Conservation (phyloP, 2,888 invertebrate genomes). For the Lacanobia oleracea region DNA sequence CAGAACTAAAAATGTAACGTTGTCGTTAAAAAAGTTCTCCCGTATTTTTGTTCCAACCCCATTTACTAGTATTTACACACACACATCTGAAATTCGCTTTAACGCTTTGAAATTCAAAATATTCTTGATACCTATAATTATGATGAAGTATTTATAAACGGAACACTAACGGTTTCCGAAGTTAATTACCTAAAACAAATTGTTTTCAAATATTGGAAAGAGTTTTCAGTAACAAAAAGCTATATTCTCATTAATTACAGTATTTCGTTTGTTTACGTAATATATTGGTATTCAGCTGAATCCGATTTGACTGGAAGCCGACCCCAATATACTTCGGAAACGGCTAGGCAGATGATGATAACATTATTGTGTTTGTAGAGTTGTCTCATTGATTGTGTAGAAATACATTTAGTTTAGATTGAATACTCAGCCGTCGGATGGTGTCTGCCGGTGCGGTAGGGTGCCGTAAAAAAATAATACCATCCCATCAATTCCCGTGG, state of each 20-base stretch:
- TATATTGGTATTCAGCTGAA: too few relatives aligned
- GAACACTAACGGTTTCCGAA: not conserved
- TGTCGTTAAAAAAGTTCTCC: not conserved
- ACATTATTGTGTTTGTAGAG: not conserved
- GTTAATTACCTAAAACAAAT: not conserved
- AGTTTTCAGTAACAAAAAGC: not conserved
- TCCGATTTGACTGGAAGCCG: too few relatives aligned
- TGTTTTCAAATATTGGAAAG: slow-evolving; percentile 6
- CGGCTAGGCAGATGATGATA: too few relatives aligned
- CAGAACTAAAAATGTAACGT: not conserved
- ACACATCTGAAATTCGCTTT: slow-evolving; percentile 59
- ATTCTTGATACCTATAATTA: not conserved
- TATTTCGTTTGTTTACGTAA: not conserved
- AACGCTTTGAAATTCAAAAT: slow-evolving; percentile 52
- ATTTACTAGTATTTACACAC: slow-evolving; percentile 63
- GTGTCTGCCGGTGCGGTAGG: too few relatives aligned
- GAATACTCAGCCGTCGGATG: too few relatives aligned
- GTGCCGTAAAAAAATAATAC: too few relatives aligned
- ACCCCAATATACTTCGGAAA: too few relatives aligned
- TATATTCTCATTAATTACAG: slow-evolving; percentile 2
- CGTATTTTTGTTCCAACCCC: slow-evolving; percentile 45
- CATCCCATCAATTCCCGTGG: too few relatives aligned
- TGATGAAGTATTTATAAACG: not conserved
- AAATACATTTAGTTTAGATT: not conserved
- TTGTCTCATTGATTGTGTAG: not conserved